Evolutionary conservation across 2,113 vertebrate species (phyloP), one percentile per base, ranked within the genome.

Genomic region (Steatornis caripensis): DNA sequence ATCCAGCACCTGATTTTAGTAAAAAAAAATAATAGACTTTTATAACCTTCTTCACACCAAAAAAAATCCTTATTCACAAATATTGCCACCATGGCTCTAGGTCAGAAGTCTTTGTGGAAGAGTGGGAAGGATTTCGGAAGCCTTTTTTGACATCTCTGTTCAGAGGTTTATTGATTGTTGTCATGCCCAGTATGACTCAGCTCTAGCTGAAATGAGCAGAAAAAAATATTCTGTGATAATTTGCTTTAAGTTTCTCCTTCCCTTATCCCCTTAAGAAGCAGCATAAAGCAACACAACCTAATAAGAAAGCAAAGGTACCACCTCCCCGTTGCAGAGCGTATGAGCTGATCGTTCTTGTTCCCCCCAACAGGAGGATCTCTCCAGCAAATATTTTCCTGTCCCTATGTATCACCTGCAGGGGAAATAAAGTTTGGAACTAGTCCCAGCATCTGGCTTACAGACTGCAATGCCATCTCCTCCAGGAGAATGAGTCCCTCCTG

Each of bases 1-100:
- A 62, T 77, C 14, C 22, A 57, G 24, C 8, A 90, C 14, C 24
- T 34, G 7, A 0, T 76, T 61, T 65, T 57, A 62, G 10, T 46
- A 1, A 54, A 45, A 85, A 37, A 39, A 10, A 18, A 6, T 0
- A 18, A 6, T 0, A 3, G 3, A 43, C 68, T 72, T 15, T 65
- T 80, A 12, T 34, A 46, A 58, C 2, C 3, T 46, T 77, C n/a
- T 53, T 64, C 43, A 43, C 14, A 41, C 9, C n/a, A 41, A 49
- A 74, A 74, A 84, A 69, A 27, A 23, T 8, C 11, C 13, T 49
- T 74, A 48, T 77, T 78, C 46, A 32, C 6, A 54, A 53, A 60
- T 71, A 66, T 29, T 92, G 11, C 6, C 24, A 51, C 10, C 22
- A 34, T 17, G 30, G 12, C 10, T 66, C 16, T 30, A 53, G 66